phyloP scores from a whole-genome alignment of 2,888 invertebrate species.

The Iselma pallidipennis region DNA sequence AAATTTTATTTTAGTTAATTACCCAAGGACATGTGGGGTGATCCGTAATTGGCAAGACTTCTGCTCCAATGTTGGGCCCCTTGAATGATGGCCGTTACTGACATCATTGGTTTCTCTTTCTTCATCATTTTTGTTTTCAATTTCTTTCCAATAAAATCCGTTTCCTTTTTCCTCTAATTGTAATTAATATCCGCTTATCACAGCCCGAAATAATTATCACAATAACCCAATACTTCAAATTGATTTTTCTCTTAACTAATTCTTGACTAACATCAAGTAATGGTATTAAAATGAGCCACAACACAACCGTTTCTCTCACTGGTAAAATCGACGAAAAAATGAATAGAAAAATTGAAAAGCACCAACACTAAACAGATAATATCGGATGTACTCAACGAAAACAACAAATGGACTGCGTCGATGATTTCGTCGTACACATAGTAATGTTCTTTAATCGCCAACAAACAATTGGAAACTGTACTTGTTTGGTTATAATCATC shows the following conservation, averaged over 20 bases:
- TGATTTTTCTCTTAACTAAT: neutral
- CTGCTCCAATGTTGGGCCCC: constrained; percentile 69
- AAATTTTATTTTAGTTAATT: constrained; percentile 9
- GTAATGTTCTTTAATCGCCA: neutral
- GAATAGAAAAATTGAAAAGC: too few relatives aligned
- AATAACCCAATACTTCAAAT: constrained; percentile 7
- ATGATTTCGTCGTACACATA: neutral
- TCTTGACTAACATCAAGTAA: too few relatives aligned
- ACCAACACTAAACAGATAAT: too few relatives aligned
- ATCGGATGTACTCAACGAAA: neutral
- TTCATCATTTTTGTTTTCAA: constrained; percentile 67
- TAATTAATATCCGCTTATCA: constrained; percentile 11
- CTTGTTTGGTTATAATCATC: neutral
- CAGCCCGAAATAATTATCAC: constrained; percentile 6
- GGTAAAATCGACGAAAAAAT: neutral
- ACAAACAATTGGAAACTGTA: neutral
- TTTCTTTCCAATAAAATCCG: too few relatives aligned
- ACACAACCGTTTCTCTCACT: neutral
- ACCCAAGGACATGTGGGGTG: constrained; percentile 50
- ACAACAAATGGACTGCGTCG: neutral
- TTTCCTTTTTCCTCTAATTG: neutral
- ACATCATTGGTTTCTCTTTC: constrained; percentile 86
- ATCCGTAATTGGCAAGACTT: constrained; percentile 59
- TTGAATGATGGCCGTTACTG: constrained; percentile 80
- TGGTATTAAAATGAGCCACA: neutral